A percentile compares a stretch with the other conserved stretches of the same genome.
Evolutionary conservation across 2,113 vertebrate species (phyloP).

Genomic region (Holacanthus passer): DNA sequence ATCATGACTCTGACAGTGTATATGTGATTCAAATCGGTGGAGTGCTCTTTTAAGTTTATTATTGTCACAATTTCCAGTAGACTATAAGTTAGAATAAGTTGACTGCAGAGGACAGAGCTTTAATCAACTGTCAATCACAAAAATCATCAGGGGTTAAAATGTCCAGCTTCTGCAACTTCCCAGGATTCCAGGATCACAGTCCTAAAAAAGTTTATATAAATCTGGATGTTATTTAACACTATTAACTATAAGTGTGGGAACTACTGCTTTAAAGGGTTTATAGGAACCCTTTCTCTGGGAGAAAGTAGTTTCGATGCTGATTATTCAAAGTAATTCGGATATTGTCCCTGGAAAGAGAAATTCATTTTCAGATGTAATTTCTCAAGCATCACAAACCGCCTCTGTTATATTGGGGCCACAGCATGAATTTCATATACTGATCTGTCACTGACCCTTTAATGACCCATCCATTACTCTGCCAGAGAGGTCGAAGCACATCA

Average conservation of each 20-base stretch:
- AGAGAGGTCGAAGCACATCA: neutral
- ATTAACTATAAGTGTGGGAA: neutral
- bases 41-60: neutral
- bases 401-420: neutral
- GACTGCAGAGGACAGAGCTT: neutral
- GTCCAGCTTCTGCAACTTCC: neutral
- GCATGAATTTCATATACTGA: too few relatives aligned
- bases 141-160: neutral
- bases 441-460: constrained; percentile 6
- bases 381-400: neutral
- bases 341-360: neutral
- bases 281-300: neutral
- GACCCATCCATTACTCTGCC: neutral
- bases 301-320: neutral
- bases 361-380: neutral
- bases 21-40: neutral
- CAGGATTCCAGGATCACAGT: too few relatives aligned
- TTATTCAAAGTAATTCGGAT: neutral
- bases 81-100: neutral
- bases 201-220: too few relatives aligned
- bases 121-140: neutral
- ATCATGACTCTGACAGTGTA: neutral
- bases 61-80: neutral
- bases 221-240: too few relatives aligned
- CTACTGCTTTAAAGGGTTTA: neutral